These are phyloP conservation scores for Drosophila ezoana DNA, from an alignment of 2,888 invertebrate genomes.

Conservation along the genomic window DNA sequence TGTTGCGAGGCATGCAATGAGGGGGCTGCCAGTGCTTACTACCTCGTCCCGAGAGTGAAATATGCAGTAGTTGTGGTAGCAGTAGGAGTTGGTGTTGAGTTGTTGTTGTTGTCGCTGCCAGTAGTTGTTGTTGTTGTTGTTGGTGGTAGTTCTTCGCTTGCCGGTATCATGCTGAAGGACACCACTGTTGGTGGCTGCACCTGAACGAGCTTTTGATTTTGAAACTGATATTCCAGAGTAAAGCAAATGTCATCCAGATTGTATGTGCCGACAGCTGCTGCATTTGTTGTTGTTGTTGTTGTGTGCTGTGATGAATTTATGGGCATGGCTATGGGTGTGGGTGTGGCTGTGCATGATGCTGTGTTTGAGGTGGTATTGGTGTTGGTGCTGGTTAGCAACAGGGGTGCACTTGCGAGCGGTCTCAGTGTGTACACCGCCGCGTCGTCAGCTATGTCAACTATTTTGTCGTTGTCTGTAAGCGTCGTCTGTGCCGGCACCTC, in stretches of 20 bases:
- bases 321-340: conserved; percentile 37
- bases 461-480: conserved; percentile 43
- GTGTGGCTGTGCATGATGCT: conserved; percentile 40
- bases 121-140: conserved; percentile 35
- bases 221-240: conserved; percentile 83
- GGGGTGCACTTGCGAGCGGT: conserved; percentile 55
- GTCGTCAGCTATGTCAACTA: conserved; percentile 46
- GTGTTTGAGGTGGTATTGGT: conserved; percentile 25
- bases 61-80: conserved; percentile 57
- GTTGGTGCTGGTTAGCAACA: conserved; percentile 52
- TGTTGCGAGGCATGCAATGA: conserved; percentile 38
- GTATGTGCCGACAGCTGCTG: conserved; percentile 50
- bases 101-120: conserved; percentile 39
- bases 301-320: conserved; percentile 44
- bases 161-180: conserved; percentile 66
- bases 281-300: conserved; percentile 28
- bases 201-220: conserved; percentile 83
- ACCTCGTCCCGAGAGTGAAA: conserved; percentile 79
- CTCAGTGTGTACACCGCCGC: conserved; percentile 66
- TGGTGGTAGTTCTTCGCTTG: conserved; percentile 31
- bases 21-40: conserved; percentile 48
- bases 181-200: conserved; percentile 82
- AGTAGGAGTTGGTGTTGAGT: conserved; percentile 30
- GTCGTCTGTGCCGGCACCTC: conserved; percentile 37
- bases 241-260: conserved; percentile 80